Base-by-base conservation (phyloP, 2,797 vertebrate genomes). In the Pelochelys cantorii region DNA sequence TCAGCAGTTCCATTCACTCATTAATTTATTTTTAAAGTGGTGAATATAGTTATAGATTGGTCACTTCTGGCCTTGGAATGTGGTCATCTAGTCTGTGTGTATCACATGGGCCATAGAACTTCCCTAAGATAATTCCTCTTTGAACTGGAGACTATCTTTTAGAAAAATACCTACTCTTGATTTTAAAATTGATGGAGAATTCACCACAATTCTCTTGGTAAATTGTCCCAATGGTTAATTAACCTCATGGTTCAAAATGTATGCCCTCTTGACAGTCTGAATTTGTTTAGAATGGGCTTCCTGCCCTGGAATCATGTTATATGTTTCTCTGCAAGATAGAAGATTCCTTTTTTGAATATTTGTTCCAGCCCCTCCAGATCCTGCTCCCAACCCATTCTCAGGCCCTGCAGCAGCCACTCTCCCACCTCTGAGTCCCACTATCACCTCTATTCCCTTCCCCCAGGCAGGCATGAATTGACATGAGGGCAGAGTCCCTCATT, bases 1-100 rank as follows among this genome's bases (percentile, higher is more conserved):
- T 86, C 54, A 74, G 93, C 81, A 93, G 74, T 93, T 74, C 68
- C 87, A 20, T 86, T 94, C 54, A 81, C 93, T 89, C 93, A 78
- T 81, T 88, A 82, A 81, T 93, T 92, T 91, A 14, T 84, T 94
- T 71, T 81, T 79, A 22, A 93, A 92, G 59, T 78, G 27, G 53
- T 17, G 84, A 81, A 87, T 65, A 56, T 37, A 54, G 29, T 62
- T 17, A 71, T 71, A 37, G 68, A 71, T 71, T 37, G 53, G 53
- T 54, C 11, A 54, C 53, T 54, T 54, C 53, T 54, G 53, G 11
- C 42, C 42, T 48, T 48, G 42, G 42, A 34, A 11, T 3, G 65
- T 34, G n/a, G 20, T 68, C 9, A 68, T 68, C 65, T 65, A 31
- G 29, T 68, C 65, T 34, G 17, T 8, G 9, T 71, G 20, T 23